These are phyloP conservation scores for Enchytraeus crypticus DNA, from an alignment of 2,888 invertebrate genomes.

Conservation along the genomic window DNA sequence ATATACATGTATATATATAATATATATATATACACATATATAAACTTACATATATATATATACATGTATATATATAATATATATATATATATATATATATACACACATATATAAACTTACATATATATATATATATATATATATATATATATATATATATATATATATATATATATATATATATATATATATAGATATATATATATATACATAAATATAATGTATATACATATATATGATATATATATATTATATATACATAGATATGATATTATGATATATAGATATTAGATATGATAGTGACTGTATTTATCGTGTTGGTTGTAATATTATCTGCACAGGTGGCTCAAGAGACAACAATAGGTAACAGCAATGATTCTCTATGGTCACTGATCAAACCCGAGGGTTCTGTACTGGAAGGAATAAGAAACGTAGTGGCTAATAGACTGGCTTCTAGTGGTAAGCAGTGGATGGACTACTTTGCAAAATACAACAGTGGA, in stretches of 20 bases:
- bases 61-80: no score
- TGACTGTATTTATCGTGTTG: not conserved
- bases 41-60: no score
- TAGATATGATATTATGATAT: no score
- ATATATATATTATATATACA: no score
- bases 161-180: constrained; percentile 13
- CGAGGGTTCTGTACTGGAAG: constrained; percentile 16
- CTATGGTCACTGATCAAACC: constrained; percentile 63
- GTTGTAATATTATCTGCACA: no score
- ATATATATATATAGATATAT: no score
- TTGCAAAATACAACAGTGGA: constrained; percentile 65
- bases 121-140: not conserved
- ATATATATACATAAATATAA: no score
- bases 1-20: not conserved
- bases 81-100: no score
- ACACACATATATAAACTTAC: no score
- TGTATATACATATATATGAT: no score
- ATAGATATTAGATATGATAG: not conserved
- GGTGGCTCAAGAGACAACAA: constrained; percentile 67
- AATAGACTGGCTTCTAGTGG: constrained; percentile 69
- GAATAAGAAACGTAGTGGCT: constrained; percentile 70
- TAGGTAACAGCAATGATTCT: constrained; percentile 64
- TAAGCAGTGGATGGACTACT: constrained; percentile 63
- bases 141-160: not conserved
- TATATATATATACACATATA: no score